Conservation (phyloP, 1,140 invertebrate species). For the Nilaparvata lugens region DNA sequence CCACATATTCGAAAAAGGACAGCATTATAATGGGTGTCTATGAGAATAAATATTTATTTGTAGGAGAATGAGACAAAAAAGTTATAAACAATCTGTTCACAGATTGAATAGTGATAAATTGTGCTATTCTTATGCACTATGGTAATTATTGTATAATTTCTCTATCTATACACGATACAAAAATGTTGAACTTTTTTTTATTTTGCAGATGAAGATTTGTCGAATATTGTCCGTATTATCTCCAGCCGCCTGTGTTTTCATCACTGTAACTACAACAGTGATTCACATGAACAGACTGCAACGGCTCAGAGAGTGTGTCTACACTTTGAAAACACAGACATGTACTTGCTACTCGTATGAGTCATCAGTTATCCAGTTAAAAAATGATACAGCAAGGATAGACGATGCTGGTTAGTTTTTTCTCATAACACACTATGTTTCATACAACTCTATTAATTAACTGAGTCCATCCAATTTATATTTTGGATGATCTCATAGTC, state of each 20-base stretch:
- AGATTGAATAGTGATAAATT: too few relatives aligned
- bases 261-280: slow-evolving; percentile 86
- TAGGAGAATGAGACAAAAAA: too few relatives aligned
- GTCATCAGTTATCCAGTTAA: too few relatives aligned
- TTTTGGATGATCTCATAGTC: too few relatives aligned
- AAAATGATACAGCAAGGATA: too few relatives aligned
- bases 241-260: slow-evolving; percentile 72
- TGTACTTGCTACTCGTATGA: slow-evolving; percentile 59
- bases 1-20: too few relatives aligned
- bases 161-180: too few relatives aligned
- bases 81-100: too few relatives aligned
- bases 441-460: neutral
- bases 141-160: too few relatives aligned
- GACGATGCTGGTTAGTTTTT: neutral
- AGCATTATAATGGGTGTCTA: too few relatives aligned
- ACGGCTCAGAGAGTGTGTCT: slow-evolving; percentile 75
- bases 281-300: slow-evolving; percentile 87
- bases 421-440: neutral
- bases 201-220: slow-evolving; percentile 71
- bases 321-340: slow-evolving; percentile 62
- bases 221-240: slow-evolving; percentile 74
- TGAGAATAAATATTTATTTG: too few relatives aligned
- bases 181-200: slow-evolving; percentile 10
- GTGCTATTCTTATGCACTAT: too few relatives aligned
- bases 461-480: neutral